These are phyloP conservation scores for Poicephalus gulielmi DNA, from an alignment of 2,113 vertebrate genomes.

Conservation along the genomic window DNA sequence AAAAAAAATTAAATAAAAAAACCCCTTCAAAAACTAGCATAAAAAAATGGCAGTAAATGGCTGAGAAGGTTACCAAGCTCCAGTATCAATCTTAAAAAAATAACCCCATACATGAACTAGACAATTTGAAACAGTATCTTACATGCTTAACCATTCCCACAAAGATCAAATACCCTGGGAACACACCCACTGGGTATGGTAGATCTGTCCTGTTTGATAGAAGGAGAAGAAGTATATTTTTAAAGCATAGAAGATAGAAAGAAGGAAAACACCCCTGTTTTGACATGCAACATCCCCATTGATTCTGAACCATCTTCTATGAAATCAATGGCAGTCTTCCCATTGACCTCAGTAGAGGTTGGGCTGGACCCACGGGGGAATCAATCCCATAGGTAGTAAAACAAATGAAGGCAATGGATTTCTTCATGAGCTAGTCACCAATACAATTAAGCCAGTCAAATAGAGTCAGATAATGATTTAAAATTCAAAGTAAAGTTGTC, in stretches of 20 bases:
- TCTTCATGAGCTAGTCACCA: constrained; percentile 58
- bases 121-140: neutral
- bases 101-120: neutral
- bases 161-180: neutral
- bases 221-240: neutral
- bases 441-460: constrained; percentile 58
- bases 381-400: constrained; percentile 50
- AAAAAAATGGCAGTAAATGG: neutral
- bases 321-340: constrained; percentile 3
- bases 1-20: too few relatives aligned
- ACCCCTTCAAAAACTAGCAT: neutral
- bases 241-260: neutral
- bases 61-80: neutral
- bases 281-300: neutral
- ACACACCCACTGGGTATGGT: neutral
- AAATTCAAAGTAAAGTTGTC: constrained; percentile 29
- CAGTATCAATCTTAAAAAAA: neutral
- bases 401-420: constrained; percentile 59
- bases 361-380: constrained; percentile 15
- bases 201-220: neutral
- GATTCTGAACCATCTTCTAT: neutral
- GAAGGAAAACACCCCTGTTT: neutral
- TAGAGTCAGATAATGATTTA: constrained; percentile 49
- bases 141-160: neutral
- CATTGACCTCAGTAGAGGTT: constrained; percentile 20